Percentiles rank a stretch among this genome's conserved stretches.
Evolutionary conservation across 2,113 vertebrate genomes (phyloP).

Genomic region (Aegithalos caudatus): DNA sequence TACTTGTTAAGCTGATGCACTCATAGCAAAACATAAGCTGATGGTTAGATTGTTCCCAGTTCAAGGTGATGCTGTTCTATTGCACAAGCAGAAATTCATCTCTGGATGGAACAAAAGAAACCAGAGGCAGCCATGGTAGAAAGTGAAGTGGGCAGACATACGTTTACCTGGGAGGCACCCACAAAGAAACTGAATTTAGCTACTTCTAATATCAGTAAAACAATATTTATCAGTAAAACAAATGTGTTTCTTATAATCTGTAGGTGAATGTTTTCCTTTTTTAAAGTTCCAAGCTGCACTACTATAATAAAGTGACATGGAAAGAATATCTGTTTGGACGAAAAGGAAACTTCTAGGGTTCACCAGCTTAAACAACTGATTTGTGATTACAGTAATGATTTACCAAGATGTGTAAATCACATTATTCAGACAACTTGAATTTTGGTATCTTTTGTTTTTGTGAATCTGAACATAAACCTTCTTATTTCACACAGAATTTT

Average conservation of each 20-base stretch:
- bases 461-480: not conserved
- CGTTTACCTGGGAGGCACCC: not conserved
- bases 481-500: not conserved
- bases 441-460: not conserved
- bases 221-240: not conserved
- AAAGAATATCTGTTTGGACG: not conserved
- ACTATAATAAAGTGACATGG: not conserved
- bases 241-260: not conserved
- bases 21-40: not conserved
- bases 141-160: not conserved
- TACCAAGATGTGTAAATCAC: not conserved
- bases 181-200: not conserved
- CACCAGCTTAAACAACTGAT: not conserved
- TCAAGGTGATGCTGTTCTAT: not conserved
- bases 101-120: not conserved
- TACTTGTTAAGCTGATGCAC: not conserved
- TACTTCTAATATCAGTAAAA: not conserved
- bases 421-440: not conserved
- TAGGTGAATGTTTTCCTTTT: not conserved
- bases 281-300: not conserved
- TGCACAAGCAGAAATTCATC: not conserved
- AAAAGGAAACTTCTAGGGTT: not conserved
- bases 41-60: not conserved
- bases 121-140: not conserved
- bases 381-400: not conserved